Base-by-base conservation (phyloP, 2,113 vertebrate genomes). In the Heterotis niloticus region DNA sequence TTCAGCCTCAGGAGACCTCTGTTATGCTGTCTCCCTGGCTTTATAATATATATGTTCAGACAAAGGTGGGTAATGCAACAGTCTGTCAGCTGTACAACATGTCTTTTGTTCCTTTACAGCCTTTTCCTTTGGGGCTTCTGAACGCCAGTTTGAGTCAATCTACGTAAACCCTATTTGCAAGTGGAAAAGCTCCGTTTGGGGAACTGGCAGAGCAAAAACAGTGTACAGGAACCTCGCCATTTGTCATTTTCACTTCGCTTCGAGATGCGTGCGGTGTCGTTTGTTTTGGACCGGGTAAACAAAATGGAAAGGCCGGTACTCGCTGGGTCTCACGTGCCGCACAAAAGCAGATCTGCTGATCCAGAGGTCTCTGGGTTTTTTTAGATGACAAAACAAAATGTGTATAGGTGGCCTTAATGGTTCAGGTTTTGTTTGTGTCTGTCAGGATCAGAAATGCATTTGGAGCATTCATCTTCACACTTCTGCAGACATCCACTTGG, bases 221-320 rank as follows among this genome's bases (percentile, higher is more conserved):
- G 23, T 72, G 13, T 56, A 16, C 24, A 54, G 10, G 18, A n/a
- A 17, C 20, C 20, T 5, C 20, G 52, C 1, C 7, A 14, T 11
- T 26, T 57, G 26, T 74, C 57, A 74, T 74, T 57, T 74, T 57
- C 17, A 14, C 23, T 18, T 54, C 59, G 2, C 59, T 20, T 12
- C 95, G 96, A 96, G 97, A 97, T 95, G 96, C 96, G 95, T 95
- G 91, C 94, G 93, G 97, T 94, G 96, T 95, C 96, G 96, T 98
- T 98, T 97, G 94, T 94, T 94, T 96, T 92, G 94, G 93, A 94
- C 93, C 96, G 93, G 89, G 95, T 95, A n/a, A n/a, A n/a, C n/a
- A 97, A 98, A 98, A 90, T 92, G 59, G 62, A 87, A 92, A 93
- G 91, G 93, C 94, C 94, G 95, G 97, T 94, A 92, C 93, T 97